phyloP scores from a whole-genome alignment of 1,140 invertebrate genomes.

The Hylaeus volcanicus region DNA sequence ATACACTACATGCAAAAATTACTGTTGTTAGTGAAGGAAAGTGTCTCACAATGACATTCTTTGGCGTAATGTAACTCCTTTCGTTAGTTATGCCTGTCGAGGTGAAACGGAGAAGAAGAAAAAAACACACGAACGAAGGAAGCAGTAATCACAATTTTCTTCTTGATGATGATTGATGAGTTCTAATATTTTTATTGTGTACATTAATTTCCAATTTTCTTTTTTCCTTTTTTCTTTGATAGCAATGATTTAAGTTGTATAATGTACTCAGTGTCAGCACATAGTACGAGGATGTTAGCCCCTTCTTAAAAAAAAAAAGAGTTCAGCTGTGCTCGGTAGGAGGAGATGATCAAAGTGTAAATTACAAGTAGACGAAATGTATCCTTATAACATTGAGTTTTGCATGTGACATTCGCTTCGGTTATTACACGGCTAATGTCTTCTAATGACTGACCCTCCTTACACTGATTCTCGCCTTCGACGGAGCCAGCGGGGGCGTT shows the following conservation, averaged over 20 bases:
- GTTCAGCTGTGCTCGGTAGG: constrained; percentile 73
- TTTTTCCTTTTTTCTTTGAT: constrained; percentile 58
- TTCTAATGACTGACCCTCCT: constrained; percentile 59
- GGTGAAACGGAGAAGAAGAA: constrained; percentile 52
- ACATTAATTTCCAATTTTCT: constrained; percentile 76
- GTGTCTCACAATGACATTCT: constrained; percentile 73
- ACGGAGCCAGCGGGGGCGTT: constrained; percentile 74
- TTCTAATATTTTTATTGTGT: constrained; percentile 77
- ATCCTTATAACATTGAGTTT: constrained; percentile 61
- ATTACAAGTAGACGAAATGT: constrained; percentile 59
- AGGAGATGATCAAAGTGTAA: constrained; percentile 73
- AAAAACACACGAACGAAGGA: constrained; percentile 50
- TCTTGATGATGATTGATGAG: constrained; percentile 67
- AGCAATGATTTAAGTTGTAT: constrained; percentile 75
- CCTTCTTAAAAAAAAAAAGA: constrained; percentile 73
- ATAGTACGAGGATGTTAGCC: constrained; percentile 78
- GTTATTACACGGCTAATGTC: constrained; percentile 48
- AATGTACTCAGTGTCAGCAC: constrained; percentile 79
- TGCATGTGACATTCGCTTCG: constrained; percentile 65
- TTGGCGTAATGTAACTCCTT: constrained; percentile 73
- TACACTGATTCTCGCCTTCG: constrained; percentile 72
- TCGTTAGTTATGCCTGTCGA: constrained; percentile 59
- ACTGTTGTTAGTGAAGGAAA: constrained; percentile 75
- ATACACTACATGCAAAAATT: constrained; percentile 77
- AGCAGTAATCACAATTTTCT: constrained; percentile 58